These are phyloP conservation scores for Callopanchax toddi DNA, from an alignment of 2,113 vertebrate species.

Conservation along the genomic window DNA sequence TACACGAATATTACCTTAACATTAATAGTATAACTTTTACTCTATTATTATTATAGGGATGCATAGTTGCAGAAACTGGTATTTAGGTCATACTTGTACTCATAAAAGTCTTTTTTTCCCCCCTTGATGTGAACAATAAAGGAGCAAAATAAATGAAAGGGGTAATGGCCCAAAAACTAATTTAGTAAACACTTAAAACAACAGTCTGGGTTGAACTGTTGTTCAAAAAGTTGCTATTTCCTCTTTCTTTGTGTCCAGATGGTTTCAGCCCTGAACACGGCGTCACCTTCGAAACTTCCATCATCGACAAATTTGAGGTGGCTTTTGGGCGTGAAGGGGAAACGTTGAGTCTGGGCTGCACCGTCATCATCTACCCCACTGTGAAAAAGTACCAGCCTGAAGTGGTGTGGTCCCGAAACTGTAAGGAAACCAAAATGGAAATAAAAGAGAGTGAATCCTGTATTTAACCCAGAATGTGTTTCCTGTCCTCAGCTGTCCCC, in stretches of 20 bases:
- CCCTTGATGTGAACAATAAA: too few species aligned
- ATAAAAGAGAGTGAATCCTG: not conserved
- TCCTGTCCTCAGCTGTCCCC: conserved; percentile 77
- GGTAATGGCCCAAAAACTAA: too few species aligned
- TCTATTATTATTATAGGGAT: not conserved
- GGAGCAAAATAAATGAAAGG: too few species aligned
- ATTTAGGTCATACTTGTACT: too few species aligned
- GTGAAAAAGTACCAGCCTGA: conserved; percentile 95
- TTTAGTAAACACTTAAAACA: too few species aligned
- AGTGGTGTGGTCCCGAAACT: conserved; percentile 92
- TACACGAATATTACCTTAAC: too few species aligned
- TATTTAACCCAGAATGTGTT: not conserved
- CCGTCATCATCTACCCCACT: conserved; percentile 89
- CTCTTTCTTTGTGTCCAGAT: conserved; percentile 73
- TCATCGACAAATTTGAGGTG: conserved; percentile 92
- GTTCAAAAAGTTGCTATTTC: not conserved
- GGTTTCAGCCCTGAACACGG: conserved; percentile 87
- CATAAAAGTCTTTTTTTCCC: too few species aligned
- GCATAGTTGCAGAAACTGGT: too few species aligned
- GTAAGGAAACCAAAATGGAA: conserved; percentile 72
- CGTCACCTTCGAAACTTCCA: conserved; percentile 90
- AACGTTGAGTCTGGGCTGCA: conserved; percentile 93
- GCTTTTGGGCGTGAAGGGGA: conserved; percentile 93
- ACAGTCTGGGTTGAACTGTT: too few species aligned
- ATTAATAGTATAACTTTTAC: too few species aligned